Evolutionary conservation across 2,113 vertebrate species (phyloP).

Genomic region (Halcyon senegalensis): DNA sequence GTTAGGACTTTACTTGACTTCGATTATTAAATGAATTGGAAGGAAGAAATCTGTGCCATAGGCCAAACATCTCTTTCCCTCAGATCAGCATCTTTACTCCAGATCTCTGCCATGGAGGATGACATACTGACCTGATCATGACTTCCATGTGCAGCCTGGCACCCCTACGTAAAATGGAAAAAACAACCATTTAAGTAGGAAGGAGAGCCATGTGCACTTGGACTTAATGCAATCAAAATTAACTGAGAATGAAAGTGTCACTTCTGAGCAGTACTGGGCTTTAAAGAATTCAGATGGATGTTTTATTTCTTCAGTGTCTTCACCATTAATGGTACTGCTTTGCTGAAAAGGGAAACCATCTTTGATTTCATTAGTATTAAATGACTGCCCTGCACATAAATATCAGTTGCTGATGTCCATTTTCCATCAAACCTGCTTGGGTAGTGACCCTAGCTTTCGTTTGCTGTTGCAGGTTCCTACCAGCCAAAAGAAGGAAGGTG

Average conservation of each 20-base stretch:
- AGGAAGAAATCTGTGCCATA: not conserved
- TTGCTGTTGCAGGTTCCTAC: constrained; percentile 89
- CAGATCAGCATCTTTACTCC: not conserved
- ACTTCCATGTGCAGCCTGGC: not conserved
- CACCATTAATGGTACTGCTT: not conserved
- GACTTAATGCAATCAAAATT: not conserved
- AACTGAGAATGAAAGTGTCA: not conserved
- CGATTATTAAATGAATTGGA: not conserved
- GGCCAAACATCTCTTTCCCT: not conserved
- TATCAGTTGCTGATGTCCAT: not conserved
- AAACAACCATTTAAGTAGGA: not conserved
- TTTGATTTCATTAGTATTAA: not conserved
- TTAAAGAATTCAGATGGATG: not conserved
- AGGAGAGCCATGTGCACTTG: not conserved
- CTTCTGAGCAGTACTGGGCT: not conserved
- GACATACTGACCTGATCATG: not conserved
- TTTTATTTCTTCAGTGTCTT: not conserved
- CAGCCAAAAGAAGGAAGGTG: constrained; percentile 99
- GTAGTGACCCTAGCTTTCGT: not conserved
- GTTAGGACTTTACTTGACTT: not conserved
- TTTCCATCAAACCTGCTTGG: not conserved
- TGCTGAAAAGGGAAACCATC: not conserved
- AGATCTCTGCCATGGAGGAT: not conserved
- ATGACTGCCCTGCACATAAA: not conserved
- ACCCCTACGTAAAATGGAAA: not conserved